phyloP scores from a whole-genome alignment of 1,140 invertebrate genomes.

The Luehdorfia chinensis region DNA sequence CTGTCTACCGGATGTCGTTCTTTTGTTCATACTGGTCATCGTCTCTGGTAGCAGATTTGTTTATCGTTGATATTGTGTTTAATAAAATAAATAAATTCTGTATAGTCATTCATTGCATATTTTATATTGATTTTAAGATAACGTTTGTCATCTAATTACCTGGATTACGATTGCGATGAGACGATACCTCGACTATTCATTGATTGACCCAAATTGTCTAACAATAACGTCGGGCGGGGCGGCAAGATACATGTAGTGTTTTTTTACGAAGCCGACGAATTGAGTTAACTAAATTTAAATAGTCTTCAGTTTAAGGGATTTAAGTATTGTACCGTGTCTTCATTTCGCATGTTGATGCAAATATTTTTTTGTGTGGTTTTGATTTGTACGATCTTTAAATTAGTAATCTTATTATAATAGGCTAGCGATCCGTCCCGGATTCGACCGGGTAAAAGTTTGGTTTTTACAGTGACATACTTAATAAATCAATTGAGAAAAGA shows the following conservation, averaged over 20 bases:
- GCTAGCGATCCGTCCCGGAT: too few species aligned
- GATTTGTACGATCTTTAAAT: background rate
- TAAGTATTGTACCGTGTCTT: background rate
- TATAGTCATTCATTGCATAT: background rate
- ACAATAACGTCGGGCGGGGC: slow-evolving; percentile 42
- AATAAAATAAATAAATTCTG: background rate
- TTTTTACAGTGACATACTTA: too few species aligned
- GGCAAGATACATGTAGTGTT: too few species aligned
- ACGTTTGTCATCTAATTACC: background rate
- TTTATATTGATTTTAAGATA: background rate
- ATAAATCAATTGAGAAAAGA: too few species aligned
- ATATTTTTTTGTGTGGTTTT: background rate
- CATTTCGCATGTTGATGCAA: background rate
- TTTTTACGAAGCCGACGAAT: too few species aligned
- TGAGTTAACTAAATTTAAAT: slow-evolving; percentile 13
- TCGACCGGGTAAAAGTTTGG: too few species aligned
- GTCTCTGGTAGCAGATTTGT: slow-evolving; percentile 1
- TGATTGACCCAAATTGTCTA: slow-evolving; percentile 63
- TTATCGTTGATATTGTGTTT: slow-evolving; percentile 1
- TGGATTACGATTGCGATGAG: slow-evolving; percentile 13
- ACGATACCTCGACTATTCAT: slow-evolving; percentile 36
- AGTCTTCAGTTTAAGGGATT: background rate
- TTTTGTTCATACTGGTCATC: slow-evolving; percentile 1
- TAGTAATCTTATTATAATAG: background rate
- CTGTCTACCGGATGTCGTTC: slow-evolving; percentile 38